Evolutionary conservation across 2,113 vertebrate genomes (phyloP).

Genomic region (Rhinoderma darwinii): DNA sequence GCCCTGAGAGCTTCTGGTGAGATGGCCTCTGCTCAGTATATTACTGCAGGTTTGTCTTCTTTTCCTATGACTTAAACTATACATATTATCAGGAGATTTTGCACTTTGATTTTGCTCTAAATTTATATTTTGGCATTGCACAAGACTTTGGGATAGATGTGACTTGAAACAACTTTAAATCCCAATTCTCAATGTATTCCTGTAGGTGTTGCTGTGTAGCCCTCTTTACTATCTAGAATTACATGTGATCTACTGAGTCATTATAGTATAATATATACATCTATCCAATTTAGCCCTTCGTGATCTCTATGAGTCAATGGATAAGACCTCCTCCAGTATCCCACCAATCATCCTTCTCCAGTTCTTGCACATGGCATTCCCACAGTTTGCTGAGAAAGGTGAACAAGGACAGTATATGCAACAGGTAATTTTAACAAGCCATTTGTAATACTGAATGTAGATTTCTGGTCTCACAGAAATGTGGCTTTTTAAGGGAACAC

Average conservation of each 20-base stretch:
- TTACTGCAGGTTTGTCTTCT: conserved; percentile 91
- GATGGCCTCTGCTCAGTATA: conserved; percentile 94
- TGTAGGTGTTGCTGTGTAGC: no score
- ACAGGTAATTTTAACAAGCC: conserved; percentile 77
- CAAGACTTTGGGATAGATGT: neutral
- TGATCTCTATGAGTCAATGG: conserved; percentile 98
- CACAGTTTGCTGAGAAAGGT: conserved; percentile 97
- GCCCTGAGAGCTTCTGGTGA: conserved; percentile 94
- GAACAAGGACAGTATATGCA: conserved; percentile 99
- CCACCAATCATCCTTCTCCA: conserved; percentile 98
- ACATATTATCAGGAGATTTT: neutral
- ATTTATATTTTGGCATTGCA: neutral
- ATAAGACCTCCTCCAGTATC: conserved; percentile 98
- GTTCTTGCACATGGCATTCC: conserved; percentile 99
- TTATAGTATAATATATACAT: neutral
- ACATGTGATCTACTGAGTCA: neutral
- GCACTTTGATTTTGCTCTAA: neutral
- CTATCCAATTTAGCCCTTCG: conserved; percentile 85
- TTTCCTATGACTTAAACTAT: neutral
- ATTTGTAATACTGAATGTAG: neutral
- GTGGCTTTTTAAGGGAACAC: neutral
- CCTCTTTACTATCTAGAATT: neutral
- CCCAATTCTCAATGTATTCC: no score
- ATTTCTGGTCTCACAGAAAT: neutral
- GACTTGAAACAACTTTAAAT: neutral